Base-by-base conservation (phyloP, 2,888 invertebrate genomes). In the Tortrix viridana region DNA sequence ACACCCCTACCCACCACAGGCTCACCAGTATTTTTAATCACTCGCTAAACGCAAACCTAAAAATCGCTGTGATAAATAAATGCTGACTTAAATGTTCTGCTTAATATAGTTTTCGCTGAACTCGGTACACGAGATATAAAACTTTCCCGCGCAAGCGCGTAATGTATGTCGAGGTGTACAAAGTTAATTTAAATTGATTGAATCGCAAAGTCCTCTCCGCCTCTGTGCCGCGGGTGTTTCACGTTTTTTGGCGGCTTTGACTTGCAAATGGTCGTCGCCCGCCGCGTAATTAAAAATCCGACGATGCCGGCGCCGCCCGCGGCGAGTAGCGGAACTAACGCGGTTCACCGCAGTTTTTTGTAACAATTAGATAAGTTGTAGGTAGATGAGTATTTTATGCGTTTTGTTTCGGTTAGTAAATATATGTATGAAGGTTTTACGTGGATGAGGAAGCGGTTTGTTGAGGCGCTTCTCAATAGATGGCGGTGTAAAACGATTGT, bases 231-330 rank as follows among this genome's bases (percentile, higher is more conserved):
- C 84, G 86, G 88, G 84, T 88, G 88, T 89, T 89, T 89, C 86
- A 86, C 86, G 86, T 89, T 90, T 91, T 90, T 89, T 89, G 87
- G 84, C 82, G 85, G 88, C 88, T 90, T 90, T 91, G 90, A 89
- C 84, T 89, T 91, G 90, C 89, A 91, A 91, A 91, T 91, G 86
- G 83, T 81, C 76, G 74, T 73, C 77, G 77, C 81, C 77, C 79
- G 74, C 71, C 65, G 71, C 71, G 78, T 88, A 88, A 89, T 88
- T 90, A 89, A 88, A 89, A 89, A 86, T 82, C 81, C 76, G 81
- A 59, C 70, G 73, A 70, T 53, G 44, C 60, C 67, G 77, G 81
- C 82, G 84, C 82, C 52, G 32, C 32, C 22, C 57, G n/a, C 56
- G 85, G 70, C 60, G 71, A 77, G 71, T 79, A 78, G 80, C 66